phyloP scores from a whole-genome alignment of 1,140 invertebrate genomes.

The Zaprionus tsacasi region DNA sequence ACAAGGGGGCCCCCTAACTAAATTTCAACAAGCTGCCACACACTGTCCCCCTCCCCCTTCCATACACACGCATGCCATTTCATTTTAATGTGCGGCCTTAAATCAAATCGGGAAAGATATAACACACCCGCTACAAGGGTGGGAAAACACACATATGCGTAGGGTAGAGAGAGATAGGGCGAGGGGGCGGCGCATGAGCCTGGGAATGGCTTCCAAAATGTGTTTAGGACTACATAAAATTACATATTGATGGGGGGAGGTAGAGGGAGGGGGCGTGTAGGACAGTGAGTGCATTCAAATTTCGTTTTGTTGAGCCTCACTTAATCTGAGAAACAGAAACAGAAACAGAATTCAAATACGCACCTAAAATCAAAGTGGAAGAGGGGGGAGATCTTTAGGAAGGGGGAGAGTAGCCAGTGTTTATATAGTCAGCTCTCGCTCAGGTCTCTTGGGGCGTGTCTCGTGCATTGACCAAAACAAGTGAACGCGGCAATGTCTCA shows the following conservation, averaged over 20 bases:
- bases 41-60: not conserved
- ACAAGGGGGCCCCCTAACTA: constrained; percentile 11
- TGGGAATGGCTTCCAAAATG: constrained; percentile 4
- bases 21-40: constrained; percentile 48
- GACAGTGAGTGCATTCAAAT: constrained; percentile 36
- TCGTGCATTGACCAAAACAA: constrained; percentile 43
- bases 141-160: constrained; percentile 54
- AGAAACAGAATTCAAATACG: constrained; percentile 1
- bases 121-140: constrained; percentile 32
- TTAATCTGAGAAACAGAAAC: constrained; percentile 2
- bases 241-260: constrained; percentile 41
- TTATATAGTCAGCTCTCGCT: not conserved
- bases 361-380: not conserved
- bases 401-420: not conserved
- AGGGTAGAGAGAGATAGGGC: constrained; percentile 26
- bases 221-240: constrained; percentile 37
- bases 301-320: not conserved
- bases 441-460: constrained; percentile 25
- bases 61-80: constrained; percentile 27
- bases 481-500: constrained; percentile 42
- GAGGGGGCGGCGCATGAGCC: not conserved
- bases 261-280: constrained; percentile 3
- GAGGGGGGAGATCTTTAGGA: too few species aligned
- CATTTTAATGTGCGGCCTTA: constrained; percentile 66
- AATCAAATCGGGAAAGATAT: constrained; percentile 59